Conservation (phyloP, 2,113 vertebrate genomes). For the Lophura nycthemera region DNA sequence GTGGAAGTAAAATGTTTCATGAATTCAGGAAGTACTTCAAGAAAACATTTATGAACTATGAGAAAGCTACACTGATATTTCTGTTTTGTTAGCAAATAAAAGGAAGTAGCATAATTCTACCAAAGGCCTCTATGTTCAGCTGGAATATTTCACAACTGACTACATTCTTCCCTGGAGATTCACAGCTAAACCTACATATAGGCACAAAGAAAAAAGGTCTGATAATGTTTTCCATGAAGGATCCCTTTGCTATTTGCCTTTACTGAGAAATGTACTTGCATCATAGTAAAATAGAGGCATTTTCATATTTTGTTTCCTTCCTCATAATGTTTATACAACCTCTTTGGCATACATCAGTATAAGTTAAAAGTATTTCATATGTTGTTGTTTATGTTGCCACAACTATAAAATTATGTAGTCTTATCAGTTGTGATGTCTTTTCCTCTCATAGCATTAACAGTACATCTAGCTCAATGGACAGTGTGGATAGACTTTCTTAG, state of each 20-base stretch:
- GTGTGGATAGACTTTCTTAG: neutral
- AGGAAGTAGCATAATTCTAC: neutral
- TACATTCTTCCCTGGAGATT: neutral
- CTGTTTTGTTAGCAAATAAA: neutral
- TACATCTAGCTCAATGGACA: neutral
- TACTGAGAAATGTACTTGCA: neutral
- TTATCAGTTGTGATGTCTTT: neutral
- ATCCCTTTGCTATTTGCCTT: neutral
- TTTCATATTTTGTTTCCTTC: neutral
- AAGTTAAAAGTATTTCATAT: neutral
- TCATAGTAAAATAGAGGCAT: neutral
- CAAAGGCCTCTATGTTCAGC: neutral
- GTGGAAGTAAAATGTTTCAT: neutral
- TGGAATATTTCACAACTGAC: neutral
- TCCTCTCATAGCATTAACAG: neutral
- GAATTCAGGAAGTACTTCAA: neutral
- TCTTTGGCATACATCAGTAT: neutral
- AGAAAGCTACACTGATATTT: neutral
- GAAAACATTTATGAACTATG: neutral
- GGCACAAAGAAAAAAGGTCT: neutral
- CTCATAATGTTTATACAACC: neutral
- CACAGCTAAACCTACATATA: neutral
- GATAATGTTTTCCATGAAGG: neutral
- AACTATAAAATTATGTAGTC: neutral
- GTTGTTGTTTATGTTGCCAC: neutral